Conservation (phyloP, 2,113 vertebrate genomes). For the Mungos mungo region DNA sequence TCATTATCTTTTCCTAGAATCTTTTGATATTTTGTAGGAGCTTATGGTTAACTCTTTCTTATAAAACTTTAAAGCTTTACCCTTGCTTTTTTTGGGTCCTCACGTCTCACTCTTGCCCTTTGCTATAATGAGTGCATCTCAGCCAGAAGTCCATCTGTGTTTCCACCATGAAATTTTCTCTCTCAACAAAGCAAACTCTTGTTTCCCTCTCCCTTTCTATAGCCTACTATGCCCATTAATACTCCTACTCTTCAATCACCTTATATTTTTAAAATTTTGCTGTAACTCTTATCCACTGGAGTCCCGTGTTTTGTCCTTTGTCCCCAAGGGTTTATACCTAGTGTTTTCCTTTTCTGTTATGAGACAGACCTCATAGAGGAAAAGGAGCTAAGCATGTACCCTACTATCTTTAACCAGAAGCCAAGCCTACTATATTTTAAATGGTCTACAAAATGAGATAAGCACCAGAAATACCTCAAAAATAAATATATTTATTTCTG, state of each 20-base stretch:
- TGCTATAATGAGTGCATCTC: not conserved
- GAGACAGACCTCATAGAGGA: not conserved
- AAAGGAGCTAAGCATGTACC: not conserved
- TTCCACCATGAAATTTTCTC: not conserved
- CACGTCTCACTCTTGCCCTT: not conserved
- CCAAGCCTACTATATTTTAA: not conserved
- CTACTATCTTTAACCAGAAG: not conserved
- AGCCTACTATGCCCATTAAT: not conserved
- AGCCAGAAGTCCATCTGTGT: not conserved
- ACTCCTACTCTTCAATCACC: not conserved
- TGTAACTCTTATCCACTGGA: not conserved
- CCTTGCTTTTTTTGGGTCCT: not conserved
- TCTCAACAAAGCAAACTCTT: not conserved
- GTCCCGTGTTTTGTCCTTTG: not conserved
- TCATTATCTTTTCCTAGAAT: not conserved
- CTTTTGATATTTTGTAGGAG: not conserved
- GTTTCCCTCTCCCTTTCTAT: not conserved
- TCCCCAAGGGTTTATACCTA: not conserved
- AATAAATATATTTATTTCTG: not conserved
- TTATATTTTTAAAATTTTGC: not conserved
- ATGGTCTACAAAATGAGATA: not conserved
- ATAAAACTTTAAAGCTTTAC: not conserved
- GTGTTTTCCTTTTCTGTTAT: not conserved
- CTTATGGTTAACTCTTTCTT: not conserved
- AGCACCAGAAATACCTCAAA: not conserved